These are phyloP conservation scores for Danionella cerebrum DNA, from an alignment of 2,113 vertebrate species.

Conservation along the genomic window DNA sequence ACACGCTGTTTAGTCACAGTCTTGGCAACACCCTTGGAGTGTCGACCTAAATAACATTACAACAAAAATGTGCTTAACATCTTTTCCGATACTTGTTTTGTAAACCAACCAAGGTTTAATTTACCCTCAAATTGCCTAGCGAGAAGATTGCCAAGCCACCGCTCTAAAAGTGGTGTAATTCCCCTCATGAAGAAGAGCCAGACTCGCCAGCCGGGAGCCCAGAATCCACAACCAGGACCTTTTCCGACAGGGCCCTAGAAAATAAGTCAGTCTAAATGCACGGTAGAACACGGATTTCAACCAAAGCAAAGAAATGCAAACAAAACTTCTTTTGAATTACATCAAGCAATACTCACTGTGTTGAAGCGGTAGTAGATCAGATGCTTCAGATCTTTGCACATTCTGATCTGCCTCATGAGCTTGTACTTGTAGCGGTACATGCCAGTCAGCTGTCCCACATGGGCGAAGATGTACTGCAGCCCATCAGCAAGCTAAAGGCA, in stretches of 20 bases:
- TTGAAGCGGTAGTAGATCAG: constrained; percentile 99
- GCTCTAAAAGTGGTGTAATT: constrained; percentile 91
- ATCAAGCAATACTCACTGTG: constrained; percentile 70
- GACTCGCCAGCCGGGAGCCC: constrained; percentile 98
- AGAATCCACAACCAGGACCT: constrained; percentile 97
- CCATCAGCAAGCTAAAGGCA: constrained; percentile 84
- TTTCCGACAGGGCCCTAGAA: constrained; percentile 93
- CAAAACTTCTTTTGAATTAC: neutral
- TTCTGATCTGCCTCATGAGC: constrained; percentile 96
- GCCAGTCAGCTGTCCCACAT: constrained; percentile 94
- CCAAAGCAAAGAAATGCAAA: neutral
- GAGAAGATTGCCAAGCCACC: constrained; percentile 96
- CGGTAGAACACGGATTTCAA: neutral
- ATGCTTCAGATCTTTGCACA: constrained; percentile 99
- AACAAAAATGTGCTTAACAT: neutral
- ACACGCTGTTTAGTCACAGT: constrained; percentile 97
- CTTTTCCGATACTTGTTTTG: neutral
- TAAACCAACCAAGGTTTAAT: neutral
- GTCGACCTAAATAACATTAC: constrained; percentile 71
- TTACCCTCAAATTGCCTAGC: constrained; percentile 98
- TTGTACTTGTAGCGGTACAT: constrained; percentile 99
- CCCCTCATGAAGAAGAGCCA: constrained; percentile 99
- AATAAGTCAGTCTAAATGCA: neutral
- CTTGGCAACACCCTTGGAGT: constrained; percentile 97
- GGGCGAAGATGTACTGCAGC: constrained; percentile 97